phyloP scores from a whole-genome alignment of 2,113 vertebrate genomes.

The Acrocephalus arundinaceus region DNA sequence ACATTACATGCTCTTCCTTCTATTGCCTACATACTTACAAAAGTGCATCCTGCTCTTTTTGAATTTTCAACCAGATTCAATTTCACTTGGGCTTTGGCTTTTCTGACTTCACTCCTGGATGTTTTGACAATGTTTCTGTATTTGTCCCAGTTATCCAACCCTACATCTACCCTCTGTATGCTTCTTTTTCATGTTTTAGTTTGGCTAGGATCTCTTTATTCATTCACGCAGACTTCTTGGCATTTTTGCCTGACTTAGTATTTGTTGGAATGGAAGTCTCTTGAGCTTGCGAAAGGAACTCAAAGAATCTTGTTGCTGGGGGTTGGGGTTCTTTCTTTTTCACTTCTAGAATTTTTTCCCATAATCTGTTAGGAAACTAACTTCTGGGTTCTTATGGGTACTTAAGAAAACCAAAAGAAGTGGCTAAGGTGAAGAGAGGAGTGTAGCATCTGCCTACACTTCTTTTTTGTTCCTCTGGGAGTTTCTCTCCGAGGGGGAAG shows the following conservation, averaged over 20 bases:
- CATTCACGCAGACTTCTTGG: not conserved
- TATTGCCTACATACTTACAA: rapidly evolving
- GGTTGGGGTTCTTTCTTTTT: too few species aligned
- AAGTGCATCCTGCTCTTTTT: not conserved
- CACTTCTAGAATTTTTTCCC: too few species aligned
- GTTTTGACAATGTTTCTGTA: not conserved
- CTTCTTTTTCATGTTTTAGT: not conserved
- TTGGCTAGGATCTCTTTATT: not conserved
- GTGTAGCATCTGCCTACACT: too few species aligned
- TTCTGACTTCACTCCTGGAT: not conserved
- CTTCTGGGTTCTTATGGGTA: too few species aligned
- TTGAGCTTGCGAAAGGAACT: not conserved
- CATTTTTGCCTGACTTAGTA: not conserved
- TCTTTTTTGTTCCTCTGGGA: too few species aligned
- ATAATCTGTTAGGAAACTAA: too few species aligned
- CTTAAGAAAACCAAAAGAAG: too few species aligned
- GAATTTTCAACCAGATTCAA: not conserved
- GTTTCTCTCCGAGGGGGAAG: too few species aligned
- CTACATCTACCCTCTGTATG: not conserved
- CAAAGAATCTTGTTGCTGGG: not conserved
- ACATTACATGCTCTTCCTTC: not conserved
- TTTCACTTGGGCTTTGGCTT: not conserved
- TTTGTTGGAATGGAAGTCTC: not conserved
- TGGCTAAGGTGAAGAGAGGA: too few species aligned
- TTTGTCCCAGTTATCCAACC: not conserved